Conservation (phyloP, 2,888 invertebrate species). For the Pseudolycoriella hygida region DNA sequence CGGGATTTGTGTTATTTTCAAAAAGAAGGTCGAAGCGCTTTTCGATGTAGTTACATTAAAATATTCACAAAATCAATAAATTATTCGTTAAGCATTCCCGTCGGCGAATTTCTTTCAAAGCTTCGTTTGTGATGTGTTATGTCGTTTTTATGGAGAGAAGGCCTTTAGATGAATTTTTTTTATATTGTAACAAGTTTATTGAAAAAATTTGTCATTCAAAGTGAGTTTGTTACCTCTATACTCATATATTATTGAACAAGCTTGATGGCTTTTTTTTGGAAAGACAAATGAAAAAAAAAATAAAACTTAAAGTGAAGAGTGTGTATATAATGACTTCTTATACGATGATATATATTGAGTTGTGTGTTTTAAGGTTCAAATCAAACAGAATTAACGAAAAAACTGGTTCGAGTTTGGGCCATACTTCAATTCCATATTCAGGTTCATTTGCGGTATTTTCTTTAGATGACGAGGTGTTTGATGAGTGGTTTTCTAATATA, state of each 20-base stretch:
- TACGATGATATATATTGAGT: no score
- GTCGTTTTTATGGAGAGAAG: no score
- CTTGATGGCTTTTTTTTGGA: no score
- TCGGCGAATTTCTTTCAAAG: neutral
- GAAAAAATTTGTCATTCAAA: slow-evolving; percentile 1
- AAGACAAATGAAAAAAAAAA: no score
- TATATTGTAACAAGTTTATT: neutral
- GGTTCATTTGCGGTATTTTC: neutral
- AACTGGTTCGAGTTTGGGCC: neutral
- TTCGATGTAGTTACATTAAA: slow-evolving; percentile 1
- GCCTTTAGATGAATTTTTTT: neutral
- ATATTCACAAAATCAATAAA: neutral
- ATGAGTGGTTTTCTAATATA: slow-evolving; percentile 1
- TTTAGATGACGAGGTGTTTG: slow-evolving; percentile 1
- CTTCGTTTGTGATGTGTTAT: neutral
- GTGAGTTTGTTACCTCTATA: neutral
- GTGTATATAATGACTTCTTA: no score
- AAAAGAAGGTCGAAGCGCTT: slow-evolving; percentile 1
- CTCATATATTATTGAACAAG: no score
- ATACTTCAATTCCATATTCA: no score
- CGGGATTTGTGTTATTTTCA: neutral
- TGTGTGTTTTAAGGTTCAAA: no score
- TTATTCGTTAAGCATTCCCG: neutral
- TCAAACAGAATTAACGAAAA: neutral
- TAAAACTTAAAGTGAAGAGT: no score